phyloP scores from a whole-genome alignment of 2,797 vertebrate species.

The Menidia menidia region DNA sequence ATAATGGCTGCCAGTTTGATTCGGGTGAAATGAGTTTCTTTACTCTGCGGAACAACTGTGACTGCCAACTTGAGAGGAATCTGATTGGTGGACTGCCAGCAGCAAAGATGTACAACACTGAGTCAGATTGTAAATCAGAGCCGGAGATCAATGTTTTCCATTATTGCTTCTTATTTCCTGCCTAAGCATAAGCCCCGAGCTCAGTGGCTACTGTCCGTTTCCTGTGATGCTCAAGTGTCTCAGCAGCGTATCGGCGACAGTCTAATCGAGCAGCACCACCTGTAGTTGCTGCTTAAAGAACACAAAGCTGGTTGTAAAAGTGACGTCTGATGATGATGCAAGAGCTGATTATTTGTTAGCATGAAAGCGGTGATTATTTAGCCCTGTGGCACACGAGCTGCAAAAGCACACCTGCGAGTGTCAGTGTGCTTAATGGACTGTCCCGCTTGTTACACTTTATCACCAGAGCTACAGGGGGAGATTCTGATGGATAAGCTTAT shows the following conservation, averaged over 20 bases:
- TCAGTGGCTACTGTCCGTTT: conserved; percentile 47
- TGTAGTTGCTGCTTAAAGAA: conserved; percentile 64
- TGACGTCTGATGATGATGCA: conserved; percentile 34
- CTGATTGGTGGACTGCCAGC: conserved; percentile 70
- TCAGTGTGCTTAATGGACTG: conserved; percentile 62
- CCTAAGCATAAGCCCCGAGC: conserved; percentile 56
- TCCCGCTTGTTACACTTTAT: conserved; percentile 51
- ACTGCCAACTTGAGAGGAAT: conserved; percentile 55
- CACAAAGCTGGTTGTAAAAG: conserved; percentile 37
- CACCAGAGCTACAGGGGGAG: conserved; percentile 60
- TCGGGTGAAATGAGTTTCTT: conserved; percentile 67
- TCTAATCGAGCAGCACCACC: conserved; percentile 55
- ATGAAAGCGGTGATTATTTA: conserved; percentile 66
- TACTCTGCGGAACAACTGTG: conserved; percentile 60
- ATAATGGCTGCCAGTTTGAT: conserved; percentile 64
- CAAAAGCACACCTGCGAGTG: conserved; percentile 56
- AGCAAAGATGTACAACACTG: conserved; percentile 59
- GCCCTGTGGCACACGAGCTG: conserved; percentile 31
- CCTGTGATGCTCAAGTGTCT: conserved; percentile 35
- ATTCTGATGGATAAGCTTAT: conserved; percentile 62
- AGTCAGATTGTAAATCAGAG: conserved; percentile 73
- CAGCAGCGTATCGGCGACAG: conserved; percentile 43
- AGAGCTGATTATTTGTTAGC: conserved; percentile 59
- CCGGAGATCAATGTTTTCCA: conserved; percentile 76
- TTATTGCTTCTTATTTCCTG: conserved; percentile 78